Percentiles rank a stretch among this genome's conserved stretches.
phyloP scores from a whole-genome alignment of 2,797 vertebrate species.

The Psittacula echo region DNA sequence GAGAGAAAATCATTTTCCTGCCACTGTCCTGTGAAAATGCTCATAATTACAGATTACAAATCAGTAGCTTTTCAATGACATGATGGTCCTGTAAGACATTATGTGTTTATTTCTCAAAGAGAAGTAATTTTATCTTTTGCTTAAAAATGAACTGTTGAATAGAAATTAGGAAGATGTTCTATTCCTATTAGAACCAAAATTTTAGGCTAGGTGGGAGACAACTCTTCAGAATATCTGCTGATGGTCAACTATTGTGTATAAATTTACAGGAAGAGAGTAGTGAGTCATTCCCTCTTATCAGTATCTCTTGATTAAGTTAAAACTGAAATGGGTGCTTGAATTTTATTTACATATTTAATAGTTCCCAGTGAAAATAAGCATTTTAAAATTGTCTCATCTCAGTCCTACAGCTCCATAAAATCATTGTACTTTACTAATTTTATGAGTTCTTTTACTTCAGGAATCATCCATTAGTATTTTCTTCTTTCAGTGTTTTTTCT shows the following conservation, averaged over 20 bases:
- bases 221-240: not conserved
- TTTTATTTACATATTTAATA: not conserved
- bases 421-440: not conserved
- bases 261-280: not conserved
- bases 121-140: slow-evolving; percentile 9
- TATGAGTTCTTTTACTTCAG: not conserved
- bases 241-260: not conserved
- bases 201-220: not conserved
- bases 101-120: slow-evolving; percentile 10
- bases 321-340: not conserved
- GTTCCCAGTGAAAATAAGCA: not conserved
- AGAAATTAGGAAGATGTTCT: not conserved
- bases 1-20: not conserved
- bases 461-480: not conserved
- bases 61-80: not conserved
- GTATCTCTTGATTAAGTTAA: not conserved
- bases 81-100: not conserved
- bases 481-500: not conserved
- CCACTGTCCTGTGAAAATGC: not conserved
- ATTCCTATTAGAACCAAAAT: not conserved
- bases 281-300: not conserved
- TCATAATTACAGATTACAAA: slow-evolving; percentile 26
- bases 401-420: not conserved
- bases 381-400: not conserved
- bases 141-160: not conserved